Evolutionary conservation across 2,888 invertebrate genomes (phyloP).

Genomic region (Euspilapteryx auroguttella): DNA sequence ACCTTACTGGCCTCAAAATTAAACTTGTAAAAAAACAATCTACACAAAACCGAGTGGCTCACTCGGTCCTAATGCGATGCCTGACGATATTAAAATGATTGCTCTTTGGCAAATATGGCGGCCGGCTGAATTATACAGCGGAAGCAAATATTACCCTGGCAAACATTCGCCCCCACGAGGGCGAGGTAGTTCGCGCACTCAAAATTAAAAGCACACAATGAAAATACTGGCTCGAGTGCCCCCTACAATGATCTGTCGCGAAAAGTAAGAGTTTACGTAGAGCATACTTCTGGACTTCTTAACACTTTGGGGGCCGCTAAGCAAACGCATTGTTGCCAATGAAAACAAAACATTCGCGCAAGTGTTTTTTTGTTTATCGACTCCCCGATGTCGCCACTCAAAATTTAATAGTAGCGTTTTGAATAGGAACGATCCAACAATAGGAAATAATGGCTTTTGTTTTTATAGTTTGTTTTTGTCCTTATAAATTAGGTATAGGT

Average conservation of each 20-base stretch:
- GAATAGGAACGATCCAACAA: constrained; percentile 40
- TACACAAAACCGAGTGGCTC: constrained; percentile 20
- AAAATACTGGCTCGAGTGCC: constrained; percentile 55
- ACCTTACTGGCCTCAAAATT: too few species aligned
- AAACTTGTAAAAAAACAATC: too few species aligned
- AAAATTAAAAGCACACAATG: constrained; percentile 68
- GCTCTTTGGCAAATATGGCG: constrained; percentile 66
- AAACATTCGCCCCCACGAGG: constrained; percentile 61
- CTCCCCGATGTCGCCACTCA: constrained; percentile 56
- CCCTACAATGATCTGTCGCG: constrained; percentile 53
- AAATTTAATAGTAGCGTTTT: constrained; percentile 50
- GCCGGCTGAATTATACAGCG: constrained; percentile 66
- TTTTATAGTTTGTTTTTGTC: too few species aligned
- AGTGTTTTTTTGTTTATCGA: constrained; percentile 60
- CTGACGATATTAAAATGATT: constrained; percentile 66
- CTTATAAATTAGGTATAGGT: too few species aligned
- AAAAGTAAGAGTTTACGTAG: constrained; percentile 57
- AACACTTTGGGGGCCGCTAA: constrained; percentile 34
- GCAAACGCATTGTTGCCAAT: constrained; percentile 53
- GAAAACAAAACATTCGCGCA: constrained; percentile 47
- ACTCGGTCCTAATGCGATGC: constrained; percentile 52
- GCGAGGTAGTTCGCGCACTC: constrained; percentile 66
- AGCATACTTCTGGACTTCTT: constrained; percentile 43
- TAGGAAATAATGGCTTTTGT: too few species aligned
- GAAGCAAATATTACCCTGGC: constrained; percentile 64